Conservation (phyloP, 2,113 vertebrate species). For the Lasiurus borealis region DNA sequence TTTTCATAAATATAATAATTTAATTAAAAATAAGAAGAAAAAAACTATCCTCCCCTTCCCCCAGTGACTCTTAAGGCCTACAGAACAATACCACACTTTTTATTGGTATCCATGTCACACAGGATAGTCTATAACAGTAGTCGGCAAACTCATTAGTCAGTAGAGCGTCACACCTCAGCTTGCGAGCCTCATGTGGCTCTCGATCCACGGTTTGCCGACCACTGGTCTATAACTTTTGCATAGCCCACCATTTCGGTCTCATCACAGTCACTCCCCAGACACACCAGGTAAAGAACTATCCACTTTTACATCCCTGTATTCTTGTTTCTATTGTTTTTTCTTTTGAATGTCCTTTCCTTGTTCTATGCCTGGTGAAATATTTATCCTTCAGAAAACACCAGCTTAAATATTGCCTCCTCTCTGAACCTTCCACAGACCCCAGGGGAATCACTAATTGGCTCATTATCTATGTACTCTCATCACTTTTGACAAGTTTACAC, state of each 20-base stretch:
- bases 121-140: neutral
- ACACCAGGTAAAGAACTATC: neutral
- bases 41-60: neutral
- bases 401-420: neutral
- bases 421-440: neutral
- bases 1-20: slow-evolving; percentile 10
- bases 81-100: neutral
- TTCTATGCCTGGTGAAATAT: neutral
- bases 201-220: too few relatives aligned
- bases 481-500: neutral
- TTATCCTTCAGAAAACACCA: neutral
- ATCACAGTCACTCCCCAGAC: neutral
- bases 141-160: too few relatives aligned
- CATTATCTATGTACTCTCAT: neutral
- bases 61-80: neutral
- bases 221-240: neutral
- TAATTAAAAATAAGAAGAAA: neutral
- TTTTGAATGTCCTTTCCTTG: neutral
- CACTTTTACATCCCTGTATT: neutral
- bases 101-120: too few relatives aligned
- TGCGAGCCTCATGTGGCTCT: too few relatives aligned
- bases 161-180: too few relatives aligned
- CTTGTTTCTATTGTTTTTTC: neutral
- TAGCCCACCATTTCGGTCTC: neutral
- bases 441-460: neutral